Evolutionary conservation across 2,113 vertebrate genomes (phyloP), one percentile per base, ranked within the genome.

Genomic region (Semicossyphus pulcher): DNA sequence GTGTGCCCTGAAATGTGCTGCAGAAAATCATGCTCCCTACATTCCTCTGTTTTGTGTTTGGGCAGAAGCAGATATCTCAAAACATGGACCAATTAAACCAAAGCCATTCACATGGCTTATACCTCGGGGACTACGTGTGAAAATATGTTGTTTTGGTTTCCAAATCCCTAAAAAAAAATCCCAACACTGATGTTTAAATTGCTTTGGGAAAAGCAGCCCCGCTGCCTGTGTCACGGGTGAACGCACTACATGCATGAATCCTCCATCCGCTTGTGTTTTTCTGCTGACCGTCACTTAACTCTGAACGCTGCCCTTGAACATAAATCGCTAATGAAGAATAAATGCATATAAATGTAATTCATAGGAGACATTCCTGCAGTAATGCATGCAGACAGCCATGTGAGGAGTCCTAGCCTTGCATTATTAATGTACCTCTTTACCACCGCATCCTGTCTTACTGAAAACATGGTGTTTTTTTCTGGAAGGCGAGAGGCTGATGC

Each of bases 321-420:
- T 70, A 80, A 77, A 77, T 69, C 10, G 6, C 54, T 79, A 78
- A 84, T 84, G 71, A 87, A 74, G 73, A 87, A 76, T 79, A 78
- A 72, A 87, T 85, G 56, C 64, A 78, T 73, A 77, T 63, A 69
- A 83, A 85, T 82, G 73, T 61, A 83, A 80, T 81, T 85, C 69
- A 23, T 54, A 34, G 53, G 49, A 64, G 51, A 72, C 26, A 39
- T 32, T 26, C 8, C 10, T 60, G 60, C 52, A 61, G 53, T 76
- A 56, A 80, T 89, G 34, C 29, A 66, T 59, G 67, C 48, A 82
- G 48, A 67, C 45, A 59, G 54, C 51, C 16, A 66, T 63, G 67
- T 74, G 67, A 74, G 54, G 75, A 76, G 67, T 70, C 25, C 34
- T 32, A 51, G 25, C 26, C 23, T 49, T 85, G 60, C 67, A 86